phyloP scores from a whole-genome alignment of 2,797 vertebrate genomes.

The Lagocephalus sceleratus region DNA sequence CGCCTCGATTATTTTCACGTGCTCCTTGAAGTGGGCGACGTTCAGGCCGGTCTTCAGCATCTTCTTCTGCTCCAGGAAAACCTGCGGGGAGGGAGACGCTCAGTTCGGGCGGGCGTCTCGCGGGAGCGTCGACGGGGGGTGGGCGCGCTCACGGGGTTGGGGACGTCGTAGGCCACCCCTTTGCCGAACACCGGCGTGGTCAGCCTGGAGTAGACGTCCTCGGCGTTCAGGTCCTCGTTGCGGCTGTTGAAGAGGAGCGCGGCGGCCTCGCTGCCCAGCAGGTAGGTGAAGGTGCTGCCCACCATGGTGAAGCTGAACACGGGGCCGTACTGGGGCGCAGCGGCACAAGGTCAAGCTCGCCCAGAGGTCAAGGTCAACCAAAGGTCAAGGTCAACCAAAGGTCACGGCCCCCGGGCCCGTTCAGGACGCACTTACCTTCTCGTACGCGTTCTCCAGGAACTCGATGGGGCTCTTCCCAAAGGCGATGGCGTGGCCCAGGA shows the following conservation, averaged over 20 bases:
- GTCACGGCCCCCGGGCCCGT: no score
- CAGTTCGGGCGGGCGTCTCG: no score
- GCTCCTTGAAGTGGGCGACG: slow-evolving; percentile 88
- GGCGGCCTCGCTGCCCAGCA: slow-evolving; percentile 92
- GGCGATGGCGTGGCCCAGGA: slow-evolving; percentile 90
- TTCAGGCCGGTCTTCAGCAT: slow-evolving; percentile 95
- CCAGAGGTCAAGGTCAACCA: no score
- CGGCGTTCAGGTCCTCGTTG: slow-evolving; percentile 95
- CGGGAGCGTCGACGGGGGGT: no score
- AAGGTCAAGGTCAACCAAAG: no score
- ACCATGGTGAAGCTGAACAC: slow-evolving; percentile 99
- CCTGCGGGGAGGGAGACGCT: no score
- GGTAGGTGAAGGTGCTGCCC: slow-evolving; percentile 94
- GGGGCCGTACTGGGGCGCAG: slow-evolving; percentile 85
- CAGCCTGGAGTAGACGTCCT: slow-evolving; percentile 91
- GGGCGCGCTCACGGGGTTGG: slow-evolving; percentile 84
- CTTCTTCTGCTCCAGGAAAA: slow-evolving; percentile 98
- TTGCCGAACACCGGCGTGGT: slow-evolving; percentile 96
- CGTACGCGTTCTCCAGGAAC: slow-evolving; percentile 92
- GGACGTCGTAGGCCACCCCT: slow-evolving; percentile 94
- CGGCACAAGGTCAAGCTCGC: no score
- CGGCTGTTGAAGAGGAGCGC: slow-evolving; percentile 95
- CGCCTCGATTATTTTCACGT: slow-evolving; percentile 87
- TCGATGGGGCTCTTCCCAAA: slow-evolving; percentile 97
- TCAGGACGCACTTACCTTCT: slow-evolving; percentile 91